Percentiles rank a stretch among this genome's conserved stretches.
Conservation (phyloP, 2,113 vertebrate genomes). For the Polypterus senegalus region DNA sequence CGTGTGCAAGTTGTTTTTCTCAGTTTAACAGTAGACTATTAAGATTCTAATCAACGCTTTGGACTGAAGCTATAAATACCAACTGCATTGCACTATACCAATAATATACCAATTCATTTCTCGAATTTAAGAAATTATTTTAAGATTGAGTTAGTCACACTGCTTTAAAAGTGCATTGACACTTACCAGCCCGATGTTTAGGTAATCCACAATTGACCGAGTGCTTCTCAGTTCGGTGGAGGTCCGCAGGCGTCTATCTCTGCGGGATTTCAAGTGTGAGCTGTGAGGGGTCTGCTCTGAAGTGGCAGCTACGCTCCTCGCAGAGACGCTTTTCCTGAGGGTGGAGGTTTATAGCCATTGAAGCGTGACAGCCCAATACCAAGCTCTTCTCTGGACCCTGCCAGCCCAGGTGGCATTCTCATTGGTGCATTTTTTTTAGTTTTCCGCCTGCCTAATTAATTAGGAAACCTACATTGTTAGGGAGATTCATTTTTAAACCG, state of each 20-base stretch:
- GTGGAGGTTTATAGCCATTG: constrained; percentile 4
- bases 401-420: constrained; percentile 15
- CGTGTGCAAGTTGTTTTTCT: too few relatives aligned
- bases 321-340: constrained; percentile 14
- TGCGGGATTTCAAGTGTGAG: constrained; percentile 3
- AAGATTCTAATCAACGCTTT: too few relatives aligned
- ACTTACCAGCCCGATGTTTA: constrained; percentile 11
- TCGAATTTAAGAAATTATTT: too few relatives aligned
- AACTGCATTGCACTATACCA: too few relatives aligned
- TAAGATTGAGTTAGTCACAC: too few relatives aligned
- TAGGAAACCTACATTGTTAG: background rate
- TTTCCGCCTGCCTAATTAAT: constrained; percentile 20
- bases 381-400: constrained; percentile 7
- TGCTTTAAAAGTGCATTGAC: too few relatives aligned
- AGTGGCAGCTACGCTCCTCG: constrained; percentile 10
- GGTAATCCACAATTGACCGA: background rate
- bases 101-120: too few relatives aligned
- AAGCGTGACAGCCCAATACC: constrained; percentile 2
- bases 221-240: constrained; percentile 4
- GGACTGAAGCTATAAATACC: too few relatives aligned
- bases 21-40: too few relatives aligned
- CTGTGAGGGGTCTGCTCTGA: background rate
- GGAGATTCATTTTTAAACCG: too few relatives aligned
- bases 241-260: background rate
- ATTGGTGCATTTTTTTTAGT: constrained; percentile 20